A percentile compares a stretch with the other conserved stretches of the same genome.
Conservation (phyloP, 2,113 vertebrate genomes). For the Nothobranchius furzeri region DNA sequence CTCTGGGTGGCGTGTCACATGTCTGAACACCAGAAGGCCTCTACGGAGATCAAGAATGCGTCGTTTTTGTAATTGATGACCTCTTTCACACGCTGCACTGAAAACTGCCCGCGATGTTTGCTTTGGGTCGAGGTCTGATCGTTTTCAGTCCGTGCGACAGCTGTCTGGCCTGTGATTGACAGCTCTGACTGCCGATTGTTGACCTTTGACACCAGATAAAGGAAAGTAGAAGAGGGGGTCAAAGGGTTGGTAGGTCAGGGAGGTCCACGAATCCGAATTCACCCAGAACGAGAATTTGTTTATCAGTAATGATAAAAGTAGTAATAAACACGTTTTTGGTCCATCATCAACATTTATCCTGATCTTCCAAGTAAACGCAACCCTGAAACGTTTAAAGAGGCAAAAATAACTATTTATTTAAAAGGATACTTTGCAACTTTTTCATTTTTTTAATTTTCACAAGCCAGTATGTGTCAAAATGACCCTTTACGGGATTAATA, state of each 20-base stretch:
- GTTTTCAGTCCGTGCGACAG: slow-evolving; percentile 11
- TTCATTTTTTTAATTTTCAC: no score
- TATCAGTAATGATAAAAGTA: no score
- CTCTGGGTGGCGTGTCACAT: slow-evolving; percentile 15
- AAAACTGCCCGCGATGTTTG: slow-evolving; percentile 35
- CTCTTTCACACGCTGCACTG: slow-evolving; percentile 32
- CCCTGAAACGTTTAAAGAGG: no score
- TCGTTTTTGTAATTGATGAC: slow-evolving; percentile 36
- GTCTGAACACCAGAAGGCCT: background rate
- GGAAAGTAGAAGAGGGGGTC: slow-evolving; percentile 37
- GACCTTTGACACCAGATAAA: slow-evolving; percentile 62
- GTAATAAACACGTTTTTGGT: no score
- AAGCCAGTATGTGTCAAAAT: no score
- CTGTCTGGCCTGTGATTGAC: slow-evolving; percentile 41
- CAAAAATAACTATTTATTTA: no score
- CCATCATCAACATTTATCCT: no score
- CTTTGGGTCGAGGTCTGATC: slow-evolving; percentile 37
- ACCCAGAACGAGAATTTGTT: no score
- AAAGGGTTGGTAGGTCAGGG: slow-evolving; percentile 35
- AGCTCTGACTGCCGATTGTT: slow-evolving; percentile 43
- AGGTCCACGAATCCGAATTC: slow-evolving; percentile 29
- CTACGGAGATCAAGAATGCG: background rate
- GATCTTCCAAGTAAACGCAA: no score
- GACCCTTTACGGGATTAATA: no score
- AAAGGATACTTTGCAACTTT: no score